Evolutionary conservation across 2,888 invertebrate genomes (phyloP).

Genomic region (Cheilosia urbana): DNA sequence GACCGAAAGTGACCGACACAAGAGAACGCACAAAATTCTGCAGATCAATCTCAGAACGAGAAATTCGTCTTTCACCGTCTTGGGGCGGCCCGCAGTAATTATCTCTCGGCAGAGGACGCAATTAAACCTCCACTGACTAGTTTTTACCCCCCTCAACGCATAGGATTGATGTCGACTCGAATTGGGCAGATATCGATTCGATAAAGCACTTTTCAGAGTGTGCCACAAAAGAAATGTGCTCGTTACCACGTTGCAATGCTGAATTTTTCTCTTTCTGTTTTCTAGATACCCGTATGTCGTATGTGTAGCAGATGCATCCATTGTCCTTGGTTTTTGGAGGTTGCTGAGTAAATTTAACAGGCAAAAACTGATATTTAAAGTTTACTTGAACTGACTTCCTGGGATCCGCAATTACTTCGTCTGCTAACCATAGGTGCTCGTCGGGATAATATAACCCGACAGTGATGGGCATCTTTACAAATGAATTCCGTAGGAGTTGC

Average conservation of each 20-base stretch:
- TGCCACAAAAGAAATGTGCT: conserved; percentile 61
- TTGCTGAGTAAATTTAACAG: too few relatives aligned
- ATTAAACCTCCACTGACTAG: conserved; percentile 77
- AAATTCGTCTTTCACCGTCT: conserved; percentile 74
- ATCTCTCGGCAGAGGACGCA: conserved; percentile 77
- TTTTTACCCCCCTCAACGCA: conserved; percentile 64
- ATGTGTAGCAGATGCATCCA: too few relatives aligned
- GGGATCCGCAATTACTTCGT: too few relatives aligned
- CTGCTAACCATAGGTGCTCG: too few relatives aligned
- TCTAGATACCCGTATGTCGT: too few relatives aligned
- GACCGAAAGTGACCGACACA: conserved; percentile 72
- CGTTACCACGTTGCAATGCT: background rate
- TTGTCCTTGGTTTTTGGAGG: too few relatives aligned
- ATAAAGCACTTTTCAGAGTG: conserved; percentile 61
- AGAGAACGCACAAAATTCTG: conserved; percentile 74
- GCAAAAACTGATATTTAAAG: too few relatives aligned
- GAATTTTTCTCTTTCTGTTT: too few relatives aligned
- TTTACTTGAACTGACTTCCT: too few relatives aligned
- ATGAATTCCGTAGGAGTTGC: too few relatives aligned
- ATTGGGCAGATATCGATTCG: conserved; percentile 72
- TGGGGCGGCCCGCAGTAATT: conserved; percentile 73
- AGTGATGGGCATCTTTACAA: too few relatives aligned
- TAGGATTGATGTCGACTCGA: conserved; percentile 72
- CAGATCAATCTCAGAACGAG: conserved; percentile 77
- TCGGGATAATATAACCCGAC: too few relatives aligned